Evolutionary conservation across 2,113 vertebrate species (phyloP), one percentile per base, ranked within the genome.

Genomic region (Chauna torquata): DNA sequence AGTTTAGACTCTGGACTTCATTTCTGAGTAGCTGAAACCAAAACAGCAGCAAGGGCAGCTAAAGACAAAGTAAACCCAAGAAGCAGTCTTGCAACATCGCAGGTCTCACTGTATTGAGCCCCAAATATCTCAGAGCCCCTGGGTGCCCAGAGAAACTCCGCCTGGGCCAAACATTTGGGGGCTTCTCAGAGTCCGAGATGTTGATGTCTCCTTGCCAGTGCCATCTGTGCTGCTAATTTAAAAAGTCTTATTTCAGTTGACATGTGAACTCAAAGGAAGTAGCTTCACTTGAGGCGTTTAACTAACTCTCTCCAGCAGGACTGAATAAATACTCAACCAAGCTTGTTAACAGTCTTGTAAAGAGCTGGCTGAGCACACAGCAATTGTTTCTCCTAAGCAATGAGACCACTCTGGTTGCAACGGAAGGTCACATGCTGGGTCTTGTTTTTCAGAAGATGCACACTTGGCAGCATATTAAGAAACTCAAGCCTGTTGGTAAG

Each of bases 191-290:
- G 49, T 36, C 1, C 38, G 49, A 80, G 54, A 91, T 65, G 54
- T 42, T 92, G 65, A 36, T 47, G 19, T 66, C 95, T 74, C 71
- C 90, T 82, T 74, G 92, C 83, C 90, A 77, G 44, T 85, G 78
- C 74, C 96, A 94, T 95, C 92, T 93, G 82, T 82, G 71, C 75
- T 69, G 65, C 69, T 82, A 72, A 94, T 94, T 85, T 89, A 74
- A 75, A 91, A 86, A 91, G 66, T 90, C 79, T 90, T 74, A 95
- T 86, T 96, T 91, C 84, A 89, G n/a, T 5, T 80, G 82, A 94
- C 84, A 83, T 25, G 20, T 2, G 24, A 89, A 78, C 83, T 89
- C 74, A 72, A 69, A 88, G 72, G 34, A 84, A 87, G 70, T n/a
- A 74, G 84, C 69, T 88, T 90, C 91, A 85, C 84, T 97, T 82